phyloP scores from a whole-genome alignment of 2,113 vertebrate species.

The Cromileptes altivelis region DNA sequence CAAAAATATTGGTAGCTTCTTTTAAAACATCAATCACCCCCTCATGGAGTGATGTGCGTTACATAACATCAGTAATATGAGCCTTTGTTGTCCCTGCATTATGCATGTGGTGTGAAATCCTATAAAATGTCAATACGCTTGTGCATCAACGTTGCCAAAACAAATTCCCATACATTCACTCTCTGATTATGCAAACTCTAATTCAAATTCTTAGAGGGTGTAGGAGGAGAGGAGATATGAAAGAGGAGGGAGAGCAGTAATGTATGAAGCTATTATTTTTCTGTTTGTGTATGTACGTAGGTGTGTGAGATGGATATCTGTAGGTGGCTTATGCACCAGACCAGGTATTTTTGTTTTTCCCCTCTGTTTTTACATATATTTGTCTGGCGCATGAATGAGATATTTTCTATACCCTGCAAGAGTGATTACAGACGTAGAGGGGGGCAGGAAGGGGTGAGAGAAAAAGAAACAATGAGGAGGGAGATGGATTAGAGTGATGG shows the following conservation, averaged over 20 bases:
- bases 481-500: constrained; percentile 30
- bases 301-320: constrained; percentile 69
- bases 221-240: constrained; percentile 63
- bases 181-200: constrained; percentile 70
- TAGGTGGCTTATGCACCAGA: constrained; percentile 59
- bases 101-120: constrained; percentile 70
- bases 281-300: constrained; percentile 56
- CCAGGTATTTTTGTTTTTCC: constrained; percentile 40
- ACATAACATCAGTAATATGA: constrained; percentile 45
- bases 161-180: constrained; percentile 60
- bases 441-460: constrained; percentile 16
- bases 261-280: constrained; percentile 67
- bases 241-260: constrained; percentile 52
- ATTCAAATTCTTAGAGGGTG: constrained; percentile 68
- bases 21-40: constrained; percentile 44
- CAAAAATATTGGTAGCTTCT: constrained; percentile 56
- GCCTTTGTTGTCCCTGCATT: constrained; percentile 43
- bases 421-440: constrained; percentile 48
- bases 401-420: constrained; percentile 26
- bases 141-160: constrained; percentile 53
- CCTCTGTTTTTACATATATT: constrained; percentile 49
- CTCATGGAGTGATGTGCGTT: constrained; percentile 27
- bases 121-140: constrained; percentile 64
- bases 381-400: constrained; percentile 52
- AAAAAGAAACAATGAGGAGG: constrained; percentile 20